Evolutionary conservation across 2,888 invertebrate species (phyloP).

Genomic region (Pammene fasciana): DNA sequence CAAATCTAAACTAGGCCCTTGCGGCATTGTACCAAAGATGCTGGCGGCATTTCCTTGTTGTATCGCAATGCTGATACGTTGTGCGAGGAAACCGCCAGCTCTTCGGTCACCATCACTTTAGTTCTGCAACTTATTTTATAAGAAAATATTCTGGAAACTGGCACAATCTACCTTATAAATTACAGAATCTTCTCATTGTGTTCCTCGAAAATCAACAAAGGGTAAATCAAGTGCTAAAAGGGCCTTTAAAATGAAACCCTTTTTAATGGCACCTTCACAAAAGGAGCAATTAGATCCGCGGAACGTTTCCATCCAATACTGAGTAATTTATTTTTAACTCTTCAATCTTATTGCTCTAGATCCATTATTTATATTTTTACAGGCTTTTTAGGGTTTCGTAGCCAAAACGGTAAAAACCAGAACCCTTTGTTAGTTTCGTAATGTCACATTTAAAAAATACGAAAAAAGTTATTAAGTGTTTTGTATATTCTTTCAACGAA

Average conservation of each 20-base stretch:
- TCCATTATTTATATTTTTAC: conserved; percentile 14
- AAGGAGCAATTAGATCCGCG: conserved; percentile 29
- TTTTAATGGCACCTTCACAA: conserved; percentile 37
- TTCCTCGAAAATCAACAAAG: conserved; percentile 31
- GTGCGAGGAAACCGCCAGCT: too few species aligned
- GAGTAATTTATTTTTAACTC: conserved; percentile 31
- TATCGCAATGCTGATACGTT: too few species aligned
- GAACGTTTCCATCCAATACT: conserved; percentile 30
- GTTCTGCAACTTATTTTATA: too few species aligned
- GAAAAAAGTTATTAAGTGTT: too few species aligned
- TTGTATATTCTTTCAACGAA: too few species aligned
- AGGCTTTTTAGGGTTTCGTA: not conserved
- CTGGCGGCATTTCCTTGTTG: too few species aligned
- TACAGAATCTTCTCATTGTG: not conserved
- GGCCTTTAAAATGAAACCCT: conserved; percentile 33
- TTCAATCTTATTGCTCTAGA: conserved; percentile 16
- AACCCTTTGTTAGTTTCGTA: too few species aligned
- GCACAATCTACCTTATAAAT: not conserved
- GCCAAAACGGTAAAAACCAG: not conserved
- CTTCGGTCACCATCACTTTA: too few species aligned
- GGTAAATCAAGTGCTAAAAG: conserved; percentile 34
- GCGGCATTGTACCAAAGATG: too few species aligned
- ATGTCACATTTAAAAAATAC: too few species aligned
- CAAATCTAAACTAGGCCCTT: too few species aligned
- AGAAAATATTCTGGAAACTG: too few species aligned